phyloP scores from a whole-genome alignment of 2,888 invertebrate species.

The Drepana falcataria region DNA sequence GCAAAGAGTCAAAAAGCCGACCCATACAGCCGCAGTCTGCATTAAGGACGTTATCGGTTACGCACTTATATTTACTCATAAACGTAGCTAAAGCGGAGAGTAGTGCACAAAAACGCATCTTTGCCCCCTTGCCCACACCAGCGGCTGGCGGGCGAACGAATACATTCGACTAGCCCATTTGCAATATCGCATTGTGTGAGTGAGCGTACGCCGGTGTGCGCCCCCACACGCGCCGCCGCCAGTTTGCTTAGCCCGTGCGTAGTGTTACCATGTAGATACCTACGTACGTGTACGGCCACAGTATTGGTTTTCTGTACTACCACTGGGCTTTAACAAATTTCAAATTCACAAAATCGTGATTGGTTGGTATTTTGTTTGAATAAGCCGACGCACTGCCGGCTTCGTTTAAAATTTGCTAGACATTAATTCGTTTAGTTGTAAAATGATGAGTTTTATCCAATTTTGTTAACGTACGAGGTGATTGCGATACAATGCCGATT shows the following conservation, averaged over 20 bases:
- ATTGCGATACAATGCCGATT: conserved; percentile 42
- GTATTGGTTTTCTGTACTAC: conserved; percentile 75
- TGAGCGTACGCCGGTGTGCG: conserved; percentile 46
- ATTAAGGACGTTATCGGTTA: conserved; percentile 58
- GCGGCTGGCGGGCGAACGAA: conserved; percentile 67
- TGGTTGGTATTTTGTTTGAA: conserved; percentile 75
- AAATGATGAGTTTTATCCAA: conserved; percentile 67
- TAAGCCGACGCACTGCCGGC: conserved; percentile 54
- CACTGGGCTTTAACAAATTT: conserved; percentile 73
- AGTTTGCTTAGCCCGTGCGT: conserved; percentile 73
- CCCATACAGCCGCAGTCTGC: conserved; percentile 24
- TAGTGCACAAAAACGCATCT: conserved; percentile 77
- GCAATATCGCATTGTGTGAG: conserved; percentile 75
- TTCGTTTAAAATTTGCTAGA: conserved; percentile 55
- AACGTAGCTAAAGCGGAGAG: conserved; percentile 61
- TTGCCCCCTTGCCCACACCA: conserved; percentile 53
- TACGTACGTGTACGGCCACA: conserved; percentile 41
- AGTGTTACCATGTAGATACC: conserved; percentile 54
- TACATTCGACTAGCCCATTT: conserved; percentile 78
- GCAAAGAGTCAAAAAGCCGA: conserved; percentile 33
- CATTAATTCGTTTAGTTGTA: conserved; percentile 68
- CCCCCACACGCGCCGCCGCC: conserved; percentile 35
- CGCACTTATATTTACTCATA: conserved; percentile 72
- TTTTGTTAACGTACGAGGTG: conserved; percentile 47
- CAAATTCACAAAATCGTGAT: conserved; percentile 78